phyloP scores from a whole-genome alignment of 2,888 invertebrate species.

The Zeuzera pyrina region DNA sequence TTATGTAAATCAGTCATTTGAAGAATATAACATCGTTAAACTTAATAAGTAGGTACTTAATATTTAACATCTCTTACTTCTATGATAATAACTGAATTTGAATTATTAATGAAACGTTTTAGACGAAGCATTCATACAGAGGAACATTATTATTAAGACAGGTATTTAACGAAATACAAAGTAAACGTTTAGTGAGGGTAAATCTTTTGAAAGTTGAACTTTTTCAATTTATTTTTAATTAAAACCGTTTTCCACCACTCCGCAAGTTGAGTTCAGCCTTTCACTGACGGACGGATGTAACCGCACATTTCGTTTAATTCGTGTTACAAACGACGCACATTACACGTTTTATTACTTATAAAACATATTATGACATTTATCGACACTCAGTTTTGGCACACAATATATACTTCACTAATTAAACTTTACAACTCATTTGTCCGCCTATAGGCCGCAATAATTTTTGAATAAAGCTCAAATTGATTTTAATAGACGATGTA shows the following conservation, averaged over 20 bases:
- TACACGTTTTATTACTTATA: not conserved
- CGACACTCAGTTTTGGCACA: not conserved
- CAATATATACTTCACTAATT: not conserved
- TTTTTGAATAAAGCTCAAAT: no score
- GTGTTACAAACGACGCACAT: not conserved
- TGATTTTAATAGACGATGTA: no score
- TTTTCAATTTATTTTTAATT: conserved; percentile 20
- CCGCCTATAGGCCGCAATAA: no score
- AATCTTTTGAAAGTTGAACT: conserved; percentile 5
- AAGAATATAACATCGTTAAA: conserved; percentile 41
- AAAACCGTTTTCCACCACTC: conserved; percentile 21
- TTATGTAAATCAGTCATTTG: conserved; percentile 57
- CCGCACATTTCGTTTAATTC: conserved; percentile 26
- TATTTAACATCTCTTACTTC: conserved; percentile 13
- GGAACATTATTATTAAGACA: not conserved
- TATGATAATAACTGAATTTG: conserved; percentile 5
- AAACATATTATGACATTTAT: not conserved
- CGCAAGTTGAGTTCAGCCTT: conserved; percentile 31
- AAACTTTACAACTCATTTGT: no score
- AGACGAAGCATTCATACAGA: not conserved
- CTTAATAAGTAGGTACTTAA: conserved; percentile 26
- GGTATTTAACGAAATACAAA: conserved; percentile 1
- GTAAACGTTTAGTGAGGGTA: conserved; percentile 11
- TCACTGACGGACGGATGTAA: conserved; percentile 39
- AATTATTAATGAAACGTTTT: conserved; percentile 2